phyloP scores from a whole-genome alignment of 2,797 vertebrate genomes.

The Chaetodon trifasciatus region DNA sequence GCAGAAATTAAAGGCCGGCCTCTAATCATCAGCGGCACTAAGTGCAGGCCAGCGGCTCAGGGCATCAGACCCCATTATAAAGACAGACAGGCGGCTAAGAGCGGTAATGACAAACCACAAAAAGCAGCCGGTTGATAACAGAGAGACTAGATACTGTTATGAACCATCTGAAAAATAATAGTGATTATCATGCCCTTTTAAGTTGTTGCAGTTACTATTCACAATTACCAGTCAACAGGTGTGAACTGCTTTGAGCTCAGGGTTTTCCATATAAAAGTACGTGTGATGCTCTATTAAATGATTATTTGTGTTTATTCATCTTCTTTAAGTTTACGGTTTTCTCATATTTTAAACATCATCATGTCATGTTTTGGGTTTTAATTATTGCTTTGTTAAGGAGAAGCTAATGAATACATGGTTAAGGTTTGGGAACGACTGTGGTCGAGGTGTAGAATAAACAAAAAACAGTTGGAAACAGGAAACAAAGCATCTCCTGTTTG shows the following conservation, averaged over 20 bases:
- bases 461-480: too few species aligned
- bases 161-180: constrained; percentile 15
- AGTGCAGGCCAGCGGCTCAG: constrained; percentile 37
- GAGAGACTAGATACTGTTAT: neutral
- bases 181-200: constrained; percentile 27
- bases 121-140: constrained; percentile 31
- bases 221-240: constrained; percentile 14
- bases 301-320: neutral
- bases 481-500: too few species aligned
- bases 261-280: neutral
- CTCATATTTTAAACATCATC: neutral
- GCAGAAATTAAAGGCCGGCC: constrained; percentile 44
- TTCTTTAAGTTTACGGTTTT: neutral
- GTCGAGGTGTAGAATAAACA: too few species aligned
- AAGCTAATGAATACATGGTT: too few species aligned
- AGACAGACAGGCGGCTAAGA: constrained; percentile 27
- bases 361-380: neutral
- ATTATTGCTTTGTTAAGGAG: too few species aligned
- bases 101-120: constrained; percentile 51
- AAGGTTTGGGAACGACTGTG: too few species aligned
- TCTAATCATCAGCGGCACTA: constrained; percentile 46
- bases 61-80: constrained; percentile 54
- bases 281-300: neutral
- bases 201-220: constrained; percentile 1
- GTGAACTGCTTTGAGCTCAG: constrained; percentile 3